Percentiles rank a stretch among this genome's conserved stretches.
Evolutionary conservation across 1,140 invertebrate species (phyloP).

Genomic region (Saccostrea cuccullata): DNA sequence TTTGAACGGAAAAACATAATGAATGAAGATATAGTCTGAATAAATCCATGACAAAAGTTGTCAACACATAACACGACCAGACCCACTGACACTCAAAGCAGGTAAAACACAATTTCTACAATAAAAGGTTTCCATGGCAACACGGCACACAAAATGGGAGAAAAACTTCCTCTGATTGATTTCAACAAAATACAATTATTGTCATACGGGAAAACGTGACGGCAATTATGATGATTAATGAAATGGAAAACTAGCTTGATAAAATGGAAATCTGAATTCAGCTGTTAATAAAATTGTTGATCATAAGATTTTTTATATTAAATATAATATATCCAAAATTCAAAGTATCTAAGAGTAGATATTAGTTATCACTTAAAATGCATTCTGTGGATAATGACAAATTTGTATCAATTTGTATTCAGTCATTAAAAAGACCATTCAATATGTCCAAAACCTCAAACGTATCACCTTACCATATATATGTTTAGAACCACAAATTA

Average conservation of each 20-base stretch:
- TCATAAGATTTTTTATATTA: no score
- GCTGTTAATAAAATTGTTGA: no score
- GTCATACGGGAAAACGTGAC: neutral
- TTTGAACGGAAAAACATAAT: neutral
- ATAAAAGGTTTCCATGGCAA: constrained; percentile 18
- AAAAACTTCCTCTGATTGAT: constrained; percentile 1
- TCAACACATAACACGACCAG: neutral
- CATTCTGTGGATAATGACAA: no score
- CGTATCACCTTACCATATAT: no score
- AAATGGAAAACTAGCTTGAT: neutral
- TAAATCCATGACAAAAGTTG: neutral
- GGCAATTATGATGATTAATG: neutral
- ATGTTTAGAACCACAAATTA: neutral
- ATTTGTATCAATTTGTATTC: no score
- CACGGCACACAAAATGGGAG: neutral
- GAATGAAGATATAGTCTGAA: neutral
- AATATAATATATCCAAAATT: no score
- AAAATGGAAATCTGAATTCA: no score
- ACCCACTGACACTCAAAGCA: neutral
- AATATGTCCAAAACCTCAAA: no score
- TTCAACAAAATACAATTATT: constrained; percentile 1
- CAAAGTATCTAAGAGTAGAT: no score
- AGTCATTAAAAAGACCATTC: no score
- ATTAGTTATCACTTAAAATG: no score
- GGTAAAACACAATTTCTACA: neutral